Evolutionary conservation across 2,888 invertebrate genomes (phyloP), one percentile per base, ranked within the genome.

Genomic region (Cetonia aurata): DNA sequence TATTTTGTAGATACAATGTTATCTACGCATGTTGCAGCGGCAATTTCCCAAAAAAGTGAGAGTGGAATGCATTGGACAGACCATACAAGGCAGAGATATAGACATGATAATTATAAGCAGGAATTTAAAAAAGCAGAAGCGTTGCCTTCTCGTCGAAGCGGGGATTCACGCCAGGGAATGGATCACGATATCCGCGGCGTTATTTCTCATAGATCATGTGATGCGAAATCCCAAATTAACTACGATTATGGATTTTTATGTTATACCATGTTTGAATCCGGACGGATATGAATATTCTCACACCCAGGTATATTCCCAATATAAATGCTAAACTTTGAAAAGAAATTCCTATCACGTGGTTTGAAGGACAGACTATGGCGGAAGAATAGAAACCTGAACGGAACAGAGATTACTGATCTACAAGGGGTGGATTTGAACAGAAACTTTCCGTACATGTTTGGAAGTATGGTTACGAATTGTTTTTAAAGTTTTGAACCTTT

Each of bases 391-490:
- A 77, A 77, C 48, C 69, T 59, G 9, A 78, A 79, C 42, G 46
- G 65, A 6, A 46, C 62, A 8, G 41, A 50, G 4, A 6, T 19
- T 1, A 10, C 33, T 6, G 50, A 67, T 9, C 46, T 68, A n/a
- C 75, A 74, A 69, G 79, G 79, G 1, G 79, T 79, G 0, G 79
- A 79, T 70, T 53, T 79, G 31, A 79, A 79, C 52, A 60, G 78
- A 57, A 79, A 79, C 69, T 78, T 79, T 67, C 73, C 78, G 0
- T 72, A 55, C 31, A 75, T 72, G 56, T 79, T 72, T 70, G 77
- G 78, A 68, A 69, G 78, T 77, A 74, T 74, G 72, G 44, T 10
- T 37, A 10, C 9, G 6, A 13, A 15, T 13, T 10, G 6, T 37
- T 1, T 0, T 37, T 15, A 17, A 37, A 0, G 13, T 25, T 44